Percentiles rank a stretch among this genome's conserved stretches.
Conservation (phyloP, 2,888 invertebrate species). For the Pardosa pseudoannulata region DNA sequence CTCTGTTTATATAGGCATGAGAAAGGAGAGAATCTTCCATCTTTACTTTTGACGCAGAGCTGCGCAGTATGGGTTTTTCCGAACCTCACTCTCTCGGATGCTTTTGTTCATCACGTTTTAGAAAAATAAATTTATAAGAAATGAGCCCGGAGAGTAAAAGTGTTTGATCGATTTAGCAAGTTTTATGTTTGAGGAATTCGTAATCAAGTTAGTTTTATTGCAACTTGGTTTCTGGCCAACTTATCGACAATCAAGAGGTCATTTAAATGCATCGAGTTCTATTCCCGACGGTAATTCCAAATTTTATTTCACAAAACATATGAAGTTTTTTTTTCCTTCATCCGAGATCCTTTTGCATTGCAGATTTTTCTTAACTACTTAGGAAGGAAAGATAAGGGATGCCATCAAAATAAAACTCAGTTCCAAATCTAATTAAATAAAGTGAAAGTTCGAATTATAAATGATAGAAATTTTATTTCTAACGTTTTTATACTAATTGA, state of each 20-base stretch:
- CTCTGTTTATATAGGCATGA: background rate
- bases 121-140: slow-evolving; percentile 1
- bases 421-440: too few relatives aligned
- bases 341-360: too few relatives aligned
- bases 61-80: background rate
- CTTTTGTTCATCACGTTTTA: slow-evolving; percentile 3
- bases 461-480: too few relatives aligned
- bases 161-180: background rate
- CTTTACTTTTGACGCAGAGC: background rate
- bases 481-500: too few relatives aligned
- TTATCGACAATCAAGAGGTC: slow-evolving; percentile 2
- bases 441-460: too few relatives aligned
- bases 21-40: background rate
- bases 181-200: background rate
- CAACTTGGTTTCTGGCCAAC: background rate
- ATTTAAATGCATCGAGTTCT: slow-evolving; percentile 4
- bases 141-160: background rate
- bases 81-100: background rate
- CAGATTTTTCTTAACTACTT: too few relatives aligned
- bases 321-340: too few relatives aligned
- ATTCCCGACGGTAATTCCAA: background rate
- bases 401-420: too few relatives aligned
- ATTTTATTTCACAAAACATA: background rate
- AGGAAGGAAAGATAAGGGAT: too few relatives aligned
- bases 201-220: background rate